Evolutionary conservation across 2,888 invertebrate genomes (phyloP).

Genomic region (Watsonalla binaria): DNA sequence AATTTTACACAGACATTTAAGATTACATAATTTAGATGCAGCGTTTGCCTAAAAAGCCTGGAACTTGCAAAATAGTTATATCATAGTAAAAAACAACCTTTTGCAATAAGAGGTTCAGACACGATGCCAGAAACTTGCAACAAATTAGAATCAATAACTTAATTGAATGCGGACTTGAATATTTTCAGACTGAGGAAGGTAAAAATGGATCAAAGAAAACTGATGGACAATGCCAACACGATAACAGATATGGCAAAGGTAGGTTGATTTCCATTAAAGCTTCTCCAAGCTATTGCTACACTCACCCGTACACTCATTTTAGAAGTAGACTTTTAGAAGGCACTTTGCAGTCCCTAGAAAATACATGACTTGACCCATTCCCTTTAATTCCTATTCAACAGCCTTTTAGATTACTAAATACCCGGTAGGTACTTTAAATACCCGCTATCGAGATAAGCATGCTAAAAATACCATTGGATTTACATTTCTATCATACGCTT

Average conservation of each 20-base stretch:
- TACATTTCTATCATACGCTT: conserved; percentile 34
- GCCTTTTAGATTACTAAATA: background rate
- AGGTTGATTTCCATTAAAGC: conserved; percentile 47
- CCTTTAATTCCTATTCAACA: background rate
- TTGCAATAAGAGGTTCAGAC: no score
- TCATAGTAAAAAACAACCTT: no score
- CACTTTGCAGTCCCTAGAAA: conserved; percentile 32
- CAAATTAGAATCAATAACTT: no score
- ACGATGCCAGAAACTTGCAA: no score
- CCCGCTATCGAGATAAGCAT: conserved; percentile 9
- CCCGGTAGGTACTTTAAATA: background rate
- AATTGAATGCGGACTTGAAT: background rate
- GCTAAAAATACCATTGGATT: conserved; percentile 13
- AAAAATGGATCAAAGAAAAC: conserved; percentile 99
- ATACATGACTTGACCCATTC: conserved; percentile 2
- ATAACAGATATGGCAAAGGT: conserved; percentile 99
- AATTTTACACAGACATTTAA: no score
- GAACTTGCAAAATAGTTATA: no score
- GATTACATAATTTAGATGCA: no score
- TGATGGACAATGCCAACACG: conserved; percentile 99
- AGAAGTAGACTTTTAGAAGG: conserved; percentile 41
- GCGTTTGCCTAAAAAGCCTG: no score
- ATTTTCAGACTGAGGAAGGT: conserved; percentile 95
- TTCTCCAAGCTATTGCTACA: conserved; percentile 54
- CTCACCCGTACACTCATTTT: conserved; percentile 58